Conservation (phyloP, 2,888 invertebrate species). For the Polyploca ridens region DNA sequence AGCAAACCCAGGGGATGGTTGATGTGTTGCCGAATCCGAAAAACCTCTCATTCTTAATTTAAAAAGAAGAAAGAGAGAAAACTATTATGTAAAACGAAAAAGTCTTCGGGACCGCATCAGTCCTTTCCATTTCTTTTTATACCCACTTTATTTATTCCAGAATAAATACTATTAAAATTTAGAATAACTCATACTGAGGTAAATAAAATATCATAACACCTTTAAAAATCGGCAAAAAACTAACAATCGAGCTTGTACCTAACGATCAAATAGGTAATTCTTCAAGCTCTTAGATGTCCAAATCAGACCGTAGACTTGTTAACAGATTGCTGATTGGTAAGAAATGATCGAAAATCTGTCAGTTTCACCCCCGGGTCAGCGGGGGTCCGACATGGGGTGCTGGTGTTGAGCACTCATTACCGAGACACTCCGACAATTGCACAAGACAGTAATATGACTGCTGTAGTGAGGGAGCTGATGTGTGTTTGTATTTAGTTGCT, state of each 20-base stretch:
- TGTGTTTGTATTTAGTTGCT: neutral
- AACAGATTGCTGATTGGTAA: slow-evolving; percentile 38
- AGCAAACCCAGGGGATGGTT: too few relatives aligned
- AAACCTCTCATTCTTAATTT: too few relatives aligned
- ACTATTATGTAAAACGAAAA: too few relatives aligned
- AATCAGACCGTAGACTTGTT: slow-evolving; percentile 36
- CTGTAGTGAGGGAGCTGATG: neutral
- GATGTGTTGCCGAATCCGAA: too few relatives aligned
- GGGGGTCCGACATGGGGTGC: slow-evolving; percentile 32
- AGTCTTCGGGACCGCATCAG: too few relatives aligned
- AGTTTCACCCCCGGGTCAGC: slow-evolving; percentile 34
- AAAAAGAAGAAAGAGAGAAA: too few relatives aligned
- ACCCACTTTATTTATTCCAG: too few relatives aligned
- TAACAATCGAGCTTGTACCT: slow-evolving; percentile 1
- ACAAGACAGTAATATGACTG: slow-evolving; percentile 31
- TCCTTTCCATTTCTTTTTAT: too few relatives aligned
- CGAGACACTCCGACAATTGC: slow-evolving; percentile 37
- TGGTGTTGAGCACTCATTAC: slow-evolving; percentile 35
- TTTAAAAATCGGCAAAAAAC: neutral
- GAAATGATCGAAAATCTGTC: slow-evolving; percentile 45
- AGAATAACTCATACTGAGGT: too few relatives aligned
- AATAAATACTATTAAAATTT: too few relatives aligned
- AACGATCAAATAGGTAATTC: slow-evolving; percentile 27
- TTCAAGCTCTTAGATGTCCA: slow-evolving; percentile 24
- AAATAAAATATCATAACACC: too few relatives aligned